Evolutionary conservation across 2,888 invertebrate genomes (phyloP).

Genomic region (Allygus modestus): DNA sequence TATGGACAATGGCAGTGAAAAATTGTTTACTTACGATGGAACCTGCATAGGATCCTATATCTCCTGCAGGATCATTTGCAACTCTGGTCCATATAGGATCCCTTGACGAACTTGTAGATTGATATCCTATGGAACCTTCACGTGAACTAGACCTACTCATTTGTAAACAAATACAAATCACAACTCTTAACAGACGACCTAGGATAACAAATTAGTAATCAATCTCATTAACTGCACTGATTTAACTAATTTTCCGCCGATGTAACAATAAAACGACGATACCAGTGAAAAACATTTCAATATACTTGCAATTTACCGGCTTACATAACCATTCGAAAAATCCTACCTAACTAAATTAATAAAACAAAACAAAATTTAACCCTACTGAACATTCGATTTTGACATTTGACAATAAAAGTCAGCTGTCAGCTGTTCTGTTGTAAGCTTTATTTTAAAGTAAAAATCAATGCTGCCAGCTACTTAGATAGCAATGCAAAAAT

Average conservation of each 20-base stretch:
- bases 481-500: no score
- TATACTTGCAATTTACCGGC: background rate
- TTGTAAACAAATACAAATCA: constrained; percentile 25
- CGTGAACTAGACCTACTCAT: constrained; percentile 49
- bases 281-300: background rate
- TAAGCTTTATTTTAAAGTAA: no score
- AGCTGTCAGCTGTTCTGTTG: no score
- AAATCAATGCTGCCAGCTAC: no score
- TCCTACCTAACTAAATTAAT: no score
- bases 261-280: background rate
- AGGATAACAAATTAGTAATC: no score
- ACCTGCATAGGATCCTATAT: constrained; percentile 49
- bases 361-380: no score
- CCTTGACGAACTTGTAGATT: constrained; percentile 63
- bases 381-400: no score
- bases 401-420: no score
- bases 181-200: background rate
- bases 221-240: no score
- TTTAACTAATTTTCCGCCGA: background rate
- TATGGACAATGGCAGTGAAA: background rate
- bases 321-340: background rate
- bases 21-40: constrained; percentile 59
- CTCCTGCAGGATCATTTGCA: constrained; percentile 61
- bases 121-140: constrained; percentile 60
- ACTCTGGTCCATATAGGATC: constrained; percentile 65